Evolutionary conservation across 2,797 vertebrate species (phyloP).

Genomic region (Manis pentadactyla): DNA sequence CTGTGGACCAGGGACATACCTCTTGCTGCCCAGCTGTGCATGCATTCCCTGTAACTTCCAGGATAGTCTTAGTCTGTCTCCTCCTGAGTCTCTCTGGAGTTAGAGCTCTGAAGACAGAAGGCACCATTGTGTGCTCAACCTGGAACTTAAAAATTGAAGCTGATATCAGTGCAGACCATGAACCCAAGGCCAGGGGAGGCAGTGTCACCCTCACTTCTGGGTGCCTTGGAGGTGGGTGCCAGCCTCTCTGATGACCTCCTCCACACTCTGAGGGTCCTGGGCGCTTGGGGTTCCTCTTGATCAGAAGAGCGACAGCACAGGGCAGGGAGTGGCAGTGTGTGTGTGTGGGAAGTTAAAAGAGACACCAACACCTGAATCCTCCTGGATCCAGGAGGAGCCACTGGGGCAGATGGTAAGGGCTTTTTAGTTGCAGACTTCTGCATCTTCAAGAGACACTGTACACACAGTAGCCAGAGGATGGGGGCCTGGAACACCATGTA

Average conservation of each 20-base stretch:
- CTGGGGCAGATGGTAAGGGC: neutral
- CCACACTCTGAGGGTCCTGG: neutral
- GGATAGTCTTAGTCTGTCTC: neutral
- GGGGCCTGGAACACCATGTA: neutral
- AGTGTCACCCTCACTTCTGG: too few species aligned
- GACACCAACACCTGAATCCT: too few species aligned
- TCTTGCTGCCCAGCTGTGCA: too few species aligned
- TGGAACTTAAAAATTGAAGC: neutral
- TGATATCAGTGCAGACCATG: neutral
- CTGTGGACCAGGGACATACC: too few species aligned
- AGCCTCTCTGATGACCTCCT: neutral
- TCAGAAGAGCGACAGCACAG: too few species aligned
- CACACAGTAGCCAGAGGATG: neutral
- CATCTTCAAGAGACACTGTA: neutral
- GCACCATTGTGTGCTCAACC: neutral
- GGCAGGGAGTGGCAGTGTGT: rapidly evolving
- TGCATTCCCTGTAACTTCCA: neutral
- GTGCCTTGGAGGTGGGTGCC: rapidly evolving
- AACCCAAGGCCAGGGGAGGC: neutral
- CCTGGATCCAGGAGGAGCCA: neutral
- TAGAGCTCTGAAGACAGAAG: neutral
- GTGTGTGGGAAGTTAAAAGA: too few species aligned
- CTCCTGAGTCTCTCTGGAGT: neutral
- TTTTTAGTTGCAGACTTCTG: neutral
- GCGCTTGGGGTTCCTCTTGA: neutral